Base-by-base conservation (phyloP, 1,140 invertebrate genomes). In the Eurosta solidaginis region DNA sequence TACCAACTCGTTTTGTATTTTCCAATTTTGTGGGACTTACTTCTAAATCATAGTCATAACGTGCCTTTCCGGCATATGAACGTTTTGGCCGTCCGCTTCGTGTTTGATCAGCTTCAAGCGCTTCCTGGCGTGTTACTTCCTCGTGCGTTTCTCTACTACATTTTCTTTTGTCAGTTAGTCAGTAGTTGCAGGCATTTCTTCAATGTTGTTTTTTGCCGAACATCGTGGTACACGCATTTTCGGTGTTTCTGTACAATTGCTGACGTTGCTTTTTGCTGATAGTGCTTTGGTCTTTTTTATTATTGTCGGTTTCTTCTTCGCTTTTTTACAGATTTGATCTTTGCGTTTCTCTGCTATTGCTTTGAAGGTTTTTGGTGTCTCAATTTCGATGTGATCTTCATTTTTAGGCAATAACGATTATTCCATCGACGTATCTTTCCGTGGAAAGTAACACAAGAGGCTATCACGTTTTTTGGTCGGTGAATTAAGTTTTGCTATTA, bases 391-490 rank as follows among this genome's bases (percentile, higher is more conserved):
- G 10, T 33, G 3, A 3, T 12, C 20, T 45, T 36, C 29, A n/a
- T 27, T 33, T 45, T 36, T 50, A 50, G 20, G 7, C 25, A 42
- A 22, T 20, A 3, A 10, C 0, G 77, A 12, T 0, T 40, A 5
- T 68, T 80, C 80, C 50, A 81, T 82, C 5, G 86, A 81, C 10
- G 86, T 81, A 29, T 80, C 81, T 74, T 83, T 83, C 74, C 84
- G 85, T 44, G 88, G 83, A 82, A 91, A 91, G 83, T 91, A 91
- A 77, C 89, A 88, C 20, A 91, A 80, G 81, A 91, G 87, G 78
- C 90, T 90, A 82, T 91, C 90, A 27, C 89, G 89, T 81, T 91
- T 91, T 80, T 88, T 90, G 9, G 90, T 83, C 36, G 90, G 90
- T 73, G 90, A 90, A 3, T 89, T 90, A 20, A 91, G 81, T 63